Percentiles rank a stretch among this genome's conserved stretches.
Evolutionary conservation across 2,888 invertebrate genomes (phyloP).

Genomic region (Drosophila subquinaria): DNA sequence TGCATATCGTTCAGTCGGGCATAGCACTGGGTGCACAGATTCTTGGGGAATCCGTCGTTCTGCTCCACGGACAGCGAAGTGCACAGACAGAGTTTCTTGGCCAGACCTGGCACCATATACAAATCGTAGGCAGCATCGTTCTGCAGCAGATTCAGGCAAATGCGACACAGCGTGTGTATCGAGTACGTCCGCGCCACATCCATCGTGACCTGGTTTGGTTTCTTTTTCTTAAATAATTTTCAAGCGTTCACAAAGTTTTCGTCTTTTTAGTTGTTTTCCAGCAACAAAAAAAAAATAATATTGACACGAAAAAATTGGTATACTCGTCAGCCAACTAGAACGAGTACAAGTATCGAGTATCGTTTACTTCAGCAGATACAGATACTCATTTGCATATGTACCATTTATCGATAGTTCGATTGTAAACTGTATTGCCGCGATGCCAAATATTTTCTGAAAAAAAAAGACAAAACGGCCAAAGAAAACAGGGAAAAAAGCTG

Average conservation of each 20-base stretch:
- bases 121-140: constrained; percentile 78
- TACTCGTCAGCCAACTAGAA: constrained; percentile 70
- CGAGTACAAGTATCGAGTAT: constrained; percentile 55
- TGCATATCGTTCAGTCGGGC: constrained; percentile 81
- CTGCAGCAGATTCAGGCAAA: constrained; percentile 79
- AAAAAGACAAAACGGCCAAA: no score
- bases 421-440: no score
- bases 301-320: constrained; percentile 80
- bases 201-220: constrained; percentile 50
- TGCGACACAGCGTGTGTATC: constrained; percentile 82
- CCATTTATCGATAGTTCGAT: constrained; percentile 20
- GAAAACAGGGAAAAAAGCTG: no score
- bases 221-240: not conserved
- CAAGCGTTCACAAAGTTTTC: constrained; percentile 29
- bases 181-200: constrained; percentile 68
- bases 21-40: constrained; percentile 80
- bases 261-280: constrained; percentile 53
- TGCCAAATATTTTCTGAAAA: no score
- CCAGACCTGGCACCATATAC: constrained; percentile 80
- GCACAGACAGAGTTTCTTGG: constrained; percentile 81
- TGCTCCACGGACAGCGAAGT: constrained; percentile 82
- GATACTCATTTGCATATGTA: constrained; percentile 12
- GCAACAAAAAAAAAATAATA: constrained; percentile 76
- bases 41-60: constrained; percentile 83
- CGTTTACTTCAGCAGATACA: constrained; percentile 43